Evolutionary conservation across 2,888 invertebrate genomes (phyloP).

Genomic region (Ditula angustiorana): DNA sequence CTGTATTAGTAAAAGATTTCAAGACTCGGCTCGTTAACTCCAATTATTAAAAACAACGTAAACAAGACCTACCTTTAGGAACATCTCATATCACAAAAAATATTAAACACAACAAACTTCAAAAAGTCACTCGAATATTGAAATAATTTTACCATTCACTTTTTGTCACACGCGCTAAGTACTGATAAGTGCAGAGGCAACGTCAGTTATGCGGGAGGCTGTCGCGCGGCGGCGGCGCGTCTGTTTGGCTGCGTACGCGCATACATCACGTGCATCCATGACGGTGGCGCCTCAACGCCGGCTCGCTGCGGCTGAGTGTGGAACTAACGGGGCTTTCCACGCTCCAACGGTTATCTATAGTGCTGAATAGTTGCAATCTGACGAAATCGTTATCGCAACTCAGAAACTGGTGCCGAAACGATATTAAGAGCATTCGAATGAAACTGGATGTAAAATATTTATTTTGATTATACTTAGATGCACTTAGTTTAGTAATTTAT

Average conservation of each 20-base stretch:
- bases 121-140: constrained; percentile 50
- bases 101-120: constrained; percentile 10
- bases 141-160: constrained; percentile 32
- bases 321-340: constrained; percentile 76
- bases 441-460: neutral
- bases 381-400: constrained; percentile 36
- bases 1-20: neutral
- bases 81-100: constrained; percentile 53
- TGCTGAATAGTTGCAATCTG: constrained; percentile 52
- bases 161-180: constrained; percentile 72
- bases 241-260: constrained; percentile 73
- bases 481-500: constrained; percentile 22
- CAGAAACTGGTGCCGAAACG: constrained; percentile 28
- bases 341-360: constrained; percentile 61
- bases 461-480: no score
- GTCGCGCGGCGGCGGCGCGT: constrained; percentile 75
- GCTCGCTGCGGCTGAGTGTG: constrained; percentile 56
- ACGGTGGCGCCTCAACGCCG: constrained; percentile 69
- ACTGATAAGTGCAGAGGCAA: constrained; percentile 61
- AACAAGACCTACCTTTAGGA: constrained; percentile 59
- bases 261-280: constrained; percentile 75
- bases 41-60: constrained; percentile 2
- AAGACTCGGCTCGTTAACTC: no score
- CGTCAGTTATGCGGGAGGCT: constrained; percentile 75
- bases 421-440: constrained; percentile 30